Evolutionary conservation across 2,888 invertebrate species (phyloP).

Genomic region (Cordilura impudica): DNA sequence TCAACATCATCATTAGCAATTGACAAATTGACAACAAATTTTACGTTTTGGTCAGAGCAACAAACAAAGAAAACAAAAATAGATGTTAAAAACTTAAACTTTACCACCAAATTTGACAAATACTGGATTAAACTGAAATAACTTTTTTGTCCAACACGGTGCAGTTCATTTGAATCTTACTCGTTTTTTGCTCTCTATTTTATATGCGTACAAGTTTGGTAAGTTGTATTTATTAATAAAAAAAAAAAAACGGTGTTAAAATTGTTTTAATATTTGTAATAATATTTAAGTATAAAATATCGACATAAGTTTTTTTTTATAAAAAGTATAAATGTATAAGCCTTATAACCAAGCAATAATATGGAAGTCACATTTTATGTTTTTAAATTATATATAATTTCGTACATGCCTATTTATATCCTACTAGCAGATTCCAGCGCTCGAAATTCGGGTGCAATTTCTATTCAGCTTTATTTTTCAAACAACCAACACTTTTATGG

Average conservation of each 20-base stretch:
- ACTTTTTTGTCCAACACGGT: background rate
- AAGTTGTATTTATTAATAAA: conserved; percentile 33
- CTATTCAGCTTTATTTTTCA: too few species aligned
- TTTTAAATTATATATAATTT: too few species aligned
- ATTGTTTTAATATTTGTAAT: conserved; percentile 19
- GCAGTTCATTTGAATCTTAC: conserved; percentile 8
- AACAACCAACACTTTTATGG: too few species aligned
- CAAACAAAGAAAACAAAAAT: background rate
- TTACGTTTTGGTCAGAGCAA: conserved; percentile 10
- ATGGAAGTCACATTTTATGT: too few species aligned
- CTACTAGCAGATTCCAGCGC: too few species aligned
- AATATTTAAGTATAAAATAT: conserved; percentile 16
- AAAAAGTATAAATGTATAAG: too few species aligned
- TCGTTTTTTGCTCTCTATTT: conserved; percentile 23
- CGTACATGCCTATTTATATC: too few species aligned
- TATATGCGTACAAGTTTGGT: conserved; percentile 61
- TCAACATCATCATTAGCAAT: conserved; percentile 42
- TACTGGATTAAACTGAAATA: conserved; percentile 31
- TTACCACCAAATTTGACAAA: conserved; percentile 40
- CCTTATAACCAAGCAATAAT: too few species aligned
- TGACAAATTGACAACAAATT: conserved; percentile 52
- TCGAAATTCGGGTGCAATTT: too few species aligned
- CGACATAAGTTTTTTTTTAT: conserved; percentile 1
- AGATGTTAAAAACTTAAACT: conserved; percentile 8
- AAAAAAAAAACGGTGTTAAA: background rate